phyloP scores from a whole-genome alignment of 2,888 invertebrate genomes.

The Cantharis rufa region DNA sequence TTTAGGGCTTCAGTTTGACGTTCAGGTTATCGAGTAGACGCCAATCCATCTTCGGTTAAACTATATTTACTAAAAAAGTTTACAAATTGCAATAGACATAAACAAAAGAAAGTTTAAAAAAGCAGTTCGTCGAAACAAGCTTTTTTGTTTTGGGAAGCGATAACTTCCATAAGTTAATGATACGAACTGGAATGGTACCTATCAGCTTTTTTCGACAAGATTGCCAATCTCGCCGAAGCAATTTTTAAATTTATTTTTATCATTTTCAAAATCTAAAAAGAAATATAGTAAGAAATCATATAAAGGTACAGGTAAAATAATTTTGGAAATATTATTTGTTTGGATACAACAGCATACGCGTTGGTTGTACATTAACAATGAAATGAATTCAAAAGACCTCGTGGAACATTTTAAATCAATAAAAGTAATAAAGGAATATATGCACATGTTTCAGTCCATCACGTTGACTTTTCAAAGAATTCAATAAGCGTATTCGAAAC shows the following conservation, averaged over 20 bases:
- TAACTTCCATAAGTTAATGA: neutral
- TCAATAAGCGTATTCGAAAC: constrained; percentile 47
- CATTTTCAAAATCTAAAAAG: neutral
- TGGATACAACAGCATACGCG: neutral
- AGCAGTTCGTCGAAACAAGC: constrained; percentile 3
- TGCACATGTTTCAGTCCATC: constrained; percentile 53
- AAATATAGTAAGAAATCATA: neutral
- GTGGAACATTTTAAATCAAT: constrained; percentile 23
- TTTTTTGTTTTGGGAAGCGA: constrained; percentile 8
- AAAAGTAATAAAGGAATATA: constrained; percentile 52
- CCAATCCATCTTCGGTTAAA: constrained; percentile 31
- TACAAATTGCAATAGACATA: constrained; percentile 1
- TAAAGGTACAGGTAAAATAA: neutral
- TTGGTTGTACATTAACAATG: neutral
- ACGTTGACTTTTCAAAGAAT: constrained; percentile 49
- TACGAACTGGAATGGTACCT: neutral
- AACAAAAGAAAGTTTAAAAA: neutral
- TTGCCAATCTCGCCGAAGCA: neutral
- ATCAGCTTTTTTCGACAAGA: neutral
- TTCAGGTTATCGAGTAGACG: constrained; percentile 36
- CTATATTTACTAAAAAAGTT: constrained; percentile 26
- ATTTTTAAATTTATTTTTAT: neutral
- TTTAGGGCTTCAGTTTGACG: constrained; percentile 41
- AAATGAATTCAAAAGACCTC: neutral
- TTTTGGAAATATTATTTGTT: neutral